Evolutionary conservation across 23 tunicate species (phyloP).

Genomic region (Phallusia fumigata): DNA sequence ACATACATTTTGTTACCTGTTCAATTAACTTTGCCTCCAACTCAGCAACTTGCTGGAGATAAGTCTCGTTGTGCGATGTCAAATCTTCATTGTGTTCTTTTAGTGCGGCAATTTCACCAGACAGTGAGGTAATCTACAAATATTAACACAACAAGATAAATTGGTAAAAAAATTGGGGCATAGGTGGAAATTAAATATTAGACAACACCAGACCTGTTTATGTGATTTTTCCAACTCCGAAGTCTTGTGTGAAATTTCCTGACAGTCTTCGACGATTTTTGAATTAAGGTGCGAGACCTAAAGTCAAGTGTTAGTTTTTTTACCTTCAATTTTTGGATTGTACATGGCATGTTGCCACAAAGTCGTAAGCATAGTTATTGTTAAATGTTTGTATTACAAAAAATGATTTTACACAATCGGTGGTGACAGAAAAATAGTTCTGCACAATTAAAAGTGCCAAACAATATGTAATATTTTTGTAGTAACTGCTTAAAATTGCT

Average conservation of each 20-base stretch:
- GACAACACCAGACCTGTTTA: conserved; percentile 21
- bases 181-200: not conserved
- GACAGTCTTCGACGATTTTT: conserved; percentile 78
- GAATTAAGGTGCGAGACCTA: conserved; percentile 74
- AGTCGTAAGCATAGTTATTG: too few species aligned
- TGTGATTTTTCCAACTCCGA: conserved; percentile 25
- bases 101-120: not conserved
- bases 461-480: not conserved
- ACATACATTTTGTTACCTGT: conserved; percentile 58
- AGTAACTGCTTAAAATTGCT: too few species aligned
- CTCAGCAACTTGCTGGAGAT: conserved; percentile 71
- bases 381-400: too few species aligned
- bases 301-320: not conserved
- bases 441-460: too few species aligned
- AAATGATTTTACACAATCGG: too few species aligned
- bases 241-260: conserved; percentile 45
- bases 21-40: conserved; percentile 80
- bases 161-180: conserved; percentile 38
- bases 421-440: too few species aligned
- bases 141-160: not conserved
- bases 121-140: conserved; percentile 30
- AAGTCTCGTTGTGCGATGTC: conserved; percentile 41
- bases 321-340: too few species aligned
- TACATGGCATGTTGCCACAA: too few species aligned
- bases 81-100: conserved; percentile 40